Base-by-base conservation (phyloP, 2,797 vertebrate species). In the Euthynnus affinis region DNA sequence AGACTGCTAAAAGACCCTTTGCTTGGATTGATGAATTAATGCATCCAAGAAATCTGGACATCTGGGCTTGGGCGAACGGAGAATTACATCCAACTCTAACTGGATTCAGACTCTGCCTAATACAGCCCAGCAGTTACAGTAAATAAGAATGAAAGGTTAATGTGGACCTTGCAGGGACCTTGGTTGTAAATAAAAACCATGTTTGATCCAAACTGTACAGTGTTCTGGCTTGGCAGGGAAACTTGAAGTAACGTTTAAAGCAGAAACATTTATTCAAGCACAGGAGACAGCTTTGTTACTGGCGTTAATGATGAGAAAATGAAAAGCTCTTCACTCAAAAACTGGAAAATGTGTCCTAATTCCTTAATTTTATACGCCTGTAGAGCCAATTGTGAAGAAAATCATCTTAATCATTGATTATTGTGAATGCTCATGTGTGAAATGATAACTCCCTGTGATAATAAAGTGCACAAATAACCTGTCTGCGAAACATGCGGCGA, bases 11-110 rank as follows among this genome's bases (percentile, higher is more conserved):
- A 74, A 80, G 71, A 79, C n/a, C 70, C 56, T 85, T 74, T 48
- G 65, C 77, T 64, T 71, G 71, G 64, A 87, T 62, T 83, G 82
- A 89, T 86, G 85, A 90, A 90, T 87, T 80, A 84, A 87, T 84
- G 88, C 25, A 25, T 78, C 57, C 29, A 73, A 87, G 80, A 83
- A 80, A 85, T 69, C 44, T 85, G 74, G 83, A 90, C 90, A 91
- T 88, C 57, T 89, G 87, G 75, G 77, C 76, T 57, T n/a, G 8
- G 40, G 49, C 56, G 74, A 8, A 46, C 22, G 40, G 52, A 78
- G 80, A 89, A 76, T 78, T 83, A 78, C 69, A 71, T 84, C 76
- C 76, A 76, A 51, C 73, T 82, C 80, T 68, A 80, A 72, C 69
- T 80, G 81, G 82, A 76, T 65, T 85, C 75, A 55, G 85, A n/a